Base-by-base conservation (phyloP, 2,888 invertebrate species). In the Heteropelma amictum region DNA sequence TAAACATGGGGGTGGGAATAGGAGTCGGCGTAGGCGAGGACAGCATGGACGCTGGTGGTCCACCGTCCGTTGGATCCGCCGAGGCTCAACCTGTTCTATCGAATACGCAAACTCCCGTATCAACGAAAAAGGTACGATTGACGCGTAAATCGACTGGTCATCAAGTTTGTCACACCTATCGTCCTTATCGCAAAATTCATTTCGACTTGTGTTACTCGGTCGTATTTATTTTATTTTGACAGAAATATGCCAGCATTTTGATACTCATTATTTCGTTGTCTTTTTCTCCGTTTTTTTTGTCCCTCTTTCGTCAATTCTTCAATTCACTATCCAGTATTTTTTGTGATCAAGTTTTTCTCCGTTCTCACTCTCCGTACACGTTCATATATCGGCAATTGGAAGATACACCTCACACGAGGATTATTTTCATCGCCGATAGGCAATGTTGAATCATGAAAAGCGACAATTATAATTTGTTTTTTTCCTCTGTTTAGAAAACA, bases 21-120 rank as follows among this genome's bases (percentile, higher is more conserved):
- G 86, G 86, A 81, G 86, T 87, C 80, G 87, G 87, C 79, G 86
- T 86, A 78, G 88, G 89, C 78, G 89, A 89, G 76, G 89, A 89
- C 86, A 89, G 89, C 85, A 88, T 89, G 89, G 89, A 89, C 79
- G 88, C 88, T 86, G 94, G 93, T 73, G 93, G 95, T 88, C 92
- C 96, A 86, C 92, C 93, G 1, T 96, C 96, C 0, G 93, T 96
- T 10, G 95, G 94, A 53, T 96, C 96, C 69, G 82, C 85, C 75
- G 89, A 89, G 85, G 87, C 88, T 85, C 89, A 89, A 84, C 88
- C 89, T 80, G 87, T 88, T 82, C 86, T 88, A 81, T 83, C 88
- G 83, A 88, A 86, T 85, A 80, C 84, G 73, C 89, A 87, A 83
- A 88, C 88, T 75, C 88, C 88, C 78, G 88, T 88, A 72, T 87